phyloP scores from a whole-genome alignment of 2,888 invertebrate genomes.

The Eupithecia tripunctaria region DNA sequence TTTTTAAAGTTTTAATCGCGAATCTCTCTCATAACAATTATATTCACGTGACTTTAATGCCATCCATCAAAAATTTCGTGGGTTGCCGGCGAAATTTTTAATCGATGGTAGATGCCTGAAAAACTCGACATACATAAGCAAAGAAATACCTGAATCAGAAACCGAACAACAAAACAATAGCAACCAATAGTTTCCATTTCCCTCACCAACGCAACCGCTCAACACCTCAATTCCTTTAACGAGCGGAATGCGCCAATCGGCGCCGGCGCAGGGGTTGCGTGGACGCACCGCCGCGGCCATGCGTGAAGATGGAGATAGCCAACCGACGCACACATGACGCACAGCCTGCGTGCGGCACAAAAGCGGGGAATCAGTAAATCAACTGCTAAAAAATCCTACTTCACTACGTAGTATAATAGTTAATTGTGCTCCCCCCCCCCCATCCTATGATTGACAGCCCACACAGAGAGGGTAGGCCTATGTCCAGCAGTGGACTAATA shows the following conservation, averaged over 20 bases:
- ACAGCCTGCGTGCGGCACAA: slow-evolving; percentile 34
- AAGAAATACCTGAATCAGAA: neutral
- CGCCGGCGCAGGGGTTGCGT: slow-evolving; percentile 56
- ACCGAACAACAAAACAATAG: neutral
- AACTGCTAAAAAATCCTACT: neutral
- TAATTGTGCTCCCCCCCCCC: too few relatives aligned
- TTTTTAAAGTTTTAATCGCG: neutral
- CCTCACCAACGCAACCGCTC: slow-evolving; percentile 1
- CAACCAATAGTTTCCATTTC: slow-evolving; percentile 1
- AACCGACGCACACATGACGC: slow-evolving; percentile 73
- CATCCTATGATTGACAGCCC: too few relatives aligned
- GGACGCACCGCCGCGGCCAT: slow-evolving; percentile 56
- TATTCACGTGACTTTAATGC: neutral
- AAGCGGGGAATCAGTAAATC: neutral
- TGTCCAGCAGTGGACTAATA: too few relatives aligned
- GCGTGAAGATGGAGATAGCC: slow-evolving; percentile 79
- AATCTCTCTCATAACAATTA: neutral
- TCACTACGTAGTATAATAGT: too few relatives aligned
- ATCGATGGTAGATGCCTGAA: neutral
- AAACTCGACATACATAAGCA: neutral
- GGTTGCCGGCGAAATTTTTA: too few relatives aligned
- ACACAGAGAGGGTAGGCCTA: too few relatives aligned
- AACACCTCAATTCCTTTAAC: slow-evolving; percentile 37
- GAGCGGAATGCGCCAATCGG: slow-evolving; percentile 49
- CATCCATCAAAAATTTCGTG: too few relatives aligned